Conservation (phyloP, 2,113 vertebrate genomes). For the Panurus biarmicus region DNA sequence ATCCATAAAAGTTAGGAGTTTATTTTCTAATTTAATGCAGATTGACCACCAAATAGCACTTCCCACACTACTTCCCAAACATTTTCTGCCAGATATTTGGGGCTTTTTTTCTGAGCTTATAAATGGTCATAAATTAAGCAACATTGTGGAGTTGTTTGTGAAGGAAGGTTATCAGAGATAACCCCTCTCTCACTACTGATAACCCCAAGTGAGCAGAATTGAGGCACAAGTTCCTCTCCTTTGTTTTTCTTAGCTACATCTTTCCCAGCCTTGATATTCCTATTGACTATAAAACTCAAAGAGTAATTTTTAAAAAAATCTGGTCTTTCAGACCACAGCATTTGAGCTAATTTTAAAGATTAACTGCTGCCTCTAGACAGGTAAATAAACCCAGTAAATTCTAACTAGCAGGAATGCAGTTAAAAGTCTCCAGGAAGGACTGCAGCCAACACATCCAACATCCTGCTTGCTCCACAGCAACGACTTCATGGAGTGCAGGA, state of each 20-base stretch:
- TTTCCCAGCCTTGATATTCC: neutral
- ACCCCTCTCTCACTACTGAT: slow-evolving; percentile 32
- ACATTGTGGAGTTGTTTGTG: slow-evolving; percentile 19
- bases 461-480: neutral
- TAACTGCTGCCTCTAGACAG: neutral
- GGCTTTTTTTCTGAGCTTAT: neutral
- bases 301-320: neutral
- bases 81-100: neutral
- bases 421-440: neutral
- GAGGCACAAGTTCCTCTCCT: neutral
- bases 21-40: neutral
- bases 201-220: slow-evolving; percentile 23
- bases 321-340: neutral
- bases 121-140: slow-evolving; percentile 30
- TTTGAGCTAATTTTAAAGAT: neutral
- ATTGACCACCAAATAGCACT: neutral
- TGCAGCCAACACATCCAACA: neutral
- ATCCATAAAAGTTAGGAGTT: neutral
- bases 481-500: neutral
- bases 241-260: slow-evolving; percentile 13
- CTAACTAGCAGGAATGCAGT: neutral
- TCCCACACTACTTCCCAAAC: neutral
- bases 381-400: neutral
- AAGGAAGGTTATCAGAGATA: slow-evolving; percentile 48
- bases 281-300: neutral